Conservation (phyloP, 2,797 vertebrate species). For the Bradypus variegatus region DNA sequence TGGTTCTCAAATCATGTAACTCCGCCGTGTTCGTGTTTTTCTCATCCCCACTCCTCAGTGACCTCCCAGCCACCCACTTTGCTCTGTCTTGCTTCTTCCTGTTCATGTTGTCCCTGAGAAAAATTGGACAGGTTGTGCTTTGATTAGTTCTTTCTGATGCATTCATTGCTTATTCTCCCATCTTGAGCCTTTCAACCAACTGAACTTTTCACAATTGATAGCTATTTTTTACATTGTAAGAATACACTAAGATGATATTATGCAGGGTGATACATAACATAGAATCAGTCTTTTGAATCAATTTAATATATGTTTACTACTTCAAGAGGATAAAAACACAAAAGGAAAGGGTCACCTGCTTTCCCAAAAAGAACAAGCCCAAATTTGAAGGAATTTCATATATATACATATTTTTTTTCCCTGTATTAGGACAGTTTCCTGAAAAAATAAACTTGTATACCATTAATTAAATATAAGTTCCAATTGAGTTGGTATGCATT, state of each 20-base stretch:
- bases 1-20: background rate
- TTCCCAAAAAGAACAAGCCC: background rate
- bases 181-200: slow-evolving; percentile 44
- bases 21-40: background rate
- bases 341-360: background rate
- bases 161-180: slow-evolving; percentile 43
- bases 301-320: slow-evolving; percentile 17
- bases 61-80: background rate
- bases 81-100: background rate
- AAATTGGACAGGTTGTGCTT: slow-evolving; percentile 11
- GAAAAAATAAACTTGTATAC: background rate
- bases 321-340: slow-evolving; percentile 4
- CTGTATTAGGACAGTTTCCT: background rate
- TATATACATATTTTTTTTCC: background rate
- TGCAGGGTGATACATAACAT: slow-evolving; percentile 35
- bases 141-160: slow-evolving; percentile 50
- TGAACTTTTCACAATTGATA: slow-evolving; percentile 41
- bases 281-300: background rate
- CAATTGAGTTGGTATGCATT: background rate
- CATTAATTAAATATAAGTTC: background rate
- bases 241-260: slow-evolving; percentile 44
- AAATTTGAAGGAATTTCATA: background rate
- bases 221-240: slow-evolving; percentile 32
- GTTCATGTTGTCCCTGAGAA: background rate
- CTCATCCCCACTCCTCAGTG: background rate